A percentile compares a stretch with the other conserved stretches of the same genome.
phyloP scores from a whole-genome alignment of 2,888 invertebrate species.

The Ophion ventricosus region DNA sequence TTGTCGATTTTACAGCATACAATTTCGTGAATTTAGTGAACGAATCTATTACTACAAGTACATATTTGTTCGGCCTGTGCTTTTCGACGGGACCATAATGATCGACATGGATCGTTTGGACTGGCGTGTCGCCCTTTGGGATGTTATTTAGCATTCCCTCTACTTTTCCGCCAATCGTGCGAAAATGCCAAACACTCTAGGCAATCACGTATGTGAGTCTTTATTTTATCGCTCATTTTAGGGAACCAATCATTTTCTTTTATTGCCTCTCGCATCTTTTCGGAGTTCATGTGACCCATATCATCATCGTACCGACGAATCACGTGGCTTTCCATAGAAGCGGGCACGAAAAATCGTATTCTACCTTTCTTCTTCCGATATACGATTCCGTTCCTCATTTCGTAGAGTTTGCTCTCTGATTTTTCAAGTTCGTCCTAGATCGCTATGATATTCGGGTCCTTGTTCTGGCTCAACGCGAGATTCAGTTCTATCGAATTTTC shows the following conservation, averaged over 20 bases:
- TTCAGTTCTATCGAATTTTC: constrained; percentile 59
- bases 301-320: constrained; percentile 54
- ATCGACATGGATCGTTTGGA: constrained; percentile 60
- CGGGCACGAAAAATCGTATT: constrained; percentile 56
- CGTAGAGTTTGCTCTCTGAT: constrained; percentile 59
- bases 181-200: constrained; percentile 64
- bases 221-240: constrained; percentile 61
- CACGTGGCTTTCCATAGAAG: constrained; percentile 46
- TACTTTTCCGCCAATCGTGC: constrained; percentile 47
- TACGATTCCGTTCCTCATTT: constrained; percentile 57
- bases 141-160: constrained; percentile 59
- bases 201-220: constrained; percentile 62
- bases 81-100: constrained; percentile 61
- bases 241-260: constrained; percentile 67
- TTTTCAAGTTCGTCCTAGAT: constrained; percentile 59
- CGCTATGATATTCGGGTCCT: constrained; percentile 46
- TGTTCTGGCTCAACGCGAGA: constrained; percentile 55
- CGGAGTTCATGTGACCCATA: constrained; percentile 61
- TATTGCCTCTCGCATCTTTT: constrained; percentile 59
- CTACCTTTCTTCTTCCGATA: constrained; percentile 55
- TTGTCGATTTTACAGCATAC: constrained; percentile 46
- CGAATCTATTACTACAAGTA: constrained; percentile 71
- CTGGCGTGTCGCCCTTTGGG: constrained; percentile 60
- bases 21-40: constrained; percentile 71
- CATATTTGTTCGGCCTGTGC: constrained; percentile 61